Conservation (phyloP, 2,888 invertebrate species). For the Steinernema carpocapsae region DNA sequence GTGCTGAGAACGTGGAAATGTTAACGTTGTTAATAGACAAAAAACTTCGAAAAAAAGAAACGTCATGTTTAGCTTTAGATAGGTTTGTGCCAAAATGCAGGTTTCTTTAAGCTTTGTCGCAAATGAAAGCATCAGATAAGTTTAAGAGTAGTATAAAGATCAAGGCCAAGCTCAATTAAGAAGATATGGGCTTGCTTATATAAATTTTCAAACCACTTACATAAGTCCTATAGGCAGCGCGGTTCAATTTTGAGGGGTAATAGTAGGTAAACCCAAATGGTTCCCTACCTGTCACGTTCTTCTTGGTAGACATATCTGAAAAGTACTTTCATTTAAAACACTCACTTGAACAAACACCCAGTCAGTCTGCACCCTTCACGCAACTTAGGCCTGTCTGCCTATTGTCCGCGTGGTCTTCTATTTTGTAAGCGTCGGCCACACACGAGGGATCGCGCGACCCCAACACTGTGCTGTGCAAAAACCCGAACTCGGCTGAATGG, state of each 20-base stretch:
- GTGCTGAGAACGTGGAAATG: not conserved
- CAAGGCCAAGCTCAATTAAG: too few species aligned
- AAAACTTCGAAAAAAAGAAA: too few species aligned
- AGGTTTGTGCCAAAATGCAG: too few species aligned
- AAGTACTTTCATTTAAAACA: too few species aligned
- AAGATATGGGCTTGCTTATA: too few species aligned
- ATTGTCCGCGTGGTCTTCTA: not conserved
- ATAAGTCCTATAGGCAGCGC: constrained; percentile 1
- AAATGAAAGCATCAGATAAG: too few species aligned
- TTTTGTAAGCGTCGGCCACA: not conserved
- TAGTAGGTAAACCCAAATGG: not conserved
- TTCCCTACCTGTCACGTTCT: not conserved
- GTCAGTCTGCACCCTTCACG: not conserved
- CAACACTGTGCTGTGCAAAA: not conserved
- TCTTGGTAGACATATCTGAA: not conserved
- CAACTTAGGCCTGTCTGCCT: too few species aligned
- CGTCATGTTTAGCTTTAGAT: too few species aligned
- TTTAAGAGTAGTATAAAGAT: too few species aligned
- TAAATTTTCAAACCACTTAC: too few species aligned
- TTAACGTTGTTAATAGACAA: too few species aligned
- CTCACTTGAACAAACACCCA: not conserved
- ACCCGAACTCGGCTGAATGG: not conserved
- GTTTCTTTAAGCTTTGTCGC: too few species aligned
- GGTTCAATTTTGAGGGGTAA: not conserved
- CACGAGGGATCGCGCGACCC: constrained; percentile 6